A percentile compares a stretch with the other conserved stretches of the same genome.
Evolutionary conservation across 2,113 vertebrate species (phyloP).

Genomic region (Protobothrops flavoviridis): DNA sequence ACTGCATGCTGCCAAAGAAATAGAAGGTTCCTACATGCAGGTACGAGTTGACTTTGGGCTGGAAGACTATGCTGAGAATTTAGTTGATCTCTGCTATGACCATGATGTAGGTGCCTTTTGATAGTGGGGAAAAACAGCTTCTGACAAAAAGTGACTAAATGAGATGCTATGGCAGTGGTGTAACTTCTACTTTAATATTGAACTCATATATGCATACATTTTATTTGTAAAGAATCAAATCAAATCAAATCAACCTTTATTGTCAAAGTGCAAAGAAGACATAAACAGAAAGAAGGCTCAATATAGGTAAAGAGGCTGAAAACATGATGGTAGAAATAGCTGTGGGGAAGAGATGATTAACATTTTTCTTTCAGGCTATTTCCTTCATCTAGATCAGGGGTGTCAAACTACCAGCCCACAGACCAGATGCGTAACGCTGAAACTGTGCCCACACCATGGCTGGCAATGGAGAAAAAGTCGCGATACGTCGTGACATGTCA

Average conservation of each 20-base stretch:
- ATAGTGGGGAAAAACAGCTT: neutral
- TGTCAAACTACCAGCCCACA: too few species aligned
- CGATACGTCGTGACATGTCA: too few species aligned
- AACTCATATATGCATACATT: neutral
- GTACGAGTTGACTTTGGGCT: neutral
- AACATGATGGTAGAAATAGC: neutral
- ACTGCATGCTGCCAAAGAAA: neutral
- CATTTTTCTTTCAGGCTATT: neutral
- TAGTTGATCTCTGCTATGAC: neutral
- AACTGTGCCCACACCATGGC: too few species aligned
- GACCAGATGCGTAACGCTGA: too few species aligned
- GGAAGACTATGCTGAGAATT: neutral
- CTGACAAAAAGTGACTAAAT: neutral
- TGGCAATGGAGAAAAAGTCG: too few species aligned
- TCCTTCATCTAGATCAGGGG: neutral
- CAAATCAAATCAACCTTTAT: too few species aligned
- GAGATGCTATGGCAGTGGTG: neutral
- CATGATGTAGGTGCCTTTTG: neutral
- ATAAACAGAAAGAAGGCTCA: neutral
- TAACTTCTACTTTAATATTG: neutral
- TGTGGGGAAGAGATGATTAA: neutral
- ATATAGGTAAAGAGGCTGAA: neutral
- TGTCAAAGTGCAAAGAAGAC: neutral
- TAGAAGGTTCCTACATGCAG: neutral
- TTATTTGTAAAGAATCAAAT: neutral